Evolutionary conservation across 1,140 invertebrate genomes (phyloP).

Genomic region (Hyphantria cunea): DNA sequence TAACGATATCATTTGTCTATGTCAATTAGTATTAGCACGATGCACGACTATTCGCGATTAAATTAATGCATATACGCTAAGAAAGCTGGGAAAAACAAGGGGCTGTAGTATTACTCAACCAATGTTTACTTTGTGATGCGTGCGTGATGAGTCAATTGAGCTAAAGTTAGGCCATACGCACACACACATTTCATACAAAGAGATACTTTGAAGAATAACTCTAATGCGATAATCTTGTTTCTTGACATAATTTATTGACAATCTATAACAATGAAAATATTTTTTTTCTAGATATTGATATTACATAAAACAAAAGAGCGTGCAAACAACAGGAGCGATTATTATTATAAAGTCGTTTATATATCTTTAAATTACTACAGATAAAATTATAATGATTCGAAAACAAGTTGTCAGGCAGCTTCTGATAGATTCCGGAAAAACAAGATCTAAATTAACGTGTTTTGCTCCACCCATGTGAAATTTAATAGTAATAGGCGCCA

Average conservation of each 20-base stretch:
- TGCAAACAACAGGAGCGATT: no score
- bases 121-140: constrained; percentile 42
- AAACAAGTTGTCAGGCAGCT: constrained; percentile 1
- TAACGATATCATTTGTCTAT: constrained; percentile 43
- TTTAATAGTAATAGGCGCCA: constrained; percentile 6
- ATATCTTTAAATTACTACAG: constrained; percentile 19
- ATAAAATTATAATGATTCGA: constrained; percentile 3
- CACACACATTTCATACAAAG: constrained; percentile 18
- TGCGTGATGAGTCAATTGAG: constrained; percentile 36
- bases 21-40: constrained; percentile 52
- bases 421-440: constrained; percentile 14
- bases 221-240: constrained; percentile 23
- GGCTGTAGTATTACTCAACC: constrained; percentile 39
- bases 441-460: neutral
- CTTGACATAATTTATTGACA: constrained; percentile 14
- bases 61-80: constrained; percentile 44
- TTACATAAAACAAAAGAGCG: no score
- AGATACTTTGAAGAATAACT: constrained; percentile 19
- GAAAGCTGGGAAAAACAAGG: constrained; percentile 38
- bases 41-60: constrained; percentile 42
- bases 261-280: neutral
- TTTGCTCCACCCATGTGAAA: neutral
- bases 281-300: no score
- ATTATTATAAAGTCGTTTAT: constrained; percentile 22
- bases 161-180: constrained; percentile 30